A percentile compares a stretch with the other conserved stretches of the same genome.
phyloP scores from a whole-genome alignment of 2,797 vertebrate species.

The Periophthalmus magnuspinnatus region DNA sequence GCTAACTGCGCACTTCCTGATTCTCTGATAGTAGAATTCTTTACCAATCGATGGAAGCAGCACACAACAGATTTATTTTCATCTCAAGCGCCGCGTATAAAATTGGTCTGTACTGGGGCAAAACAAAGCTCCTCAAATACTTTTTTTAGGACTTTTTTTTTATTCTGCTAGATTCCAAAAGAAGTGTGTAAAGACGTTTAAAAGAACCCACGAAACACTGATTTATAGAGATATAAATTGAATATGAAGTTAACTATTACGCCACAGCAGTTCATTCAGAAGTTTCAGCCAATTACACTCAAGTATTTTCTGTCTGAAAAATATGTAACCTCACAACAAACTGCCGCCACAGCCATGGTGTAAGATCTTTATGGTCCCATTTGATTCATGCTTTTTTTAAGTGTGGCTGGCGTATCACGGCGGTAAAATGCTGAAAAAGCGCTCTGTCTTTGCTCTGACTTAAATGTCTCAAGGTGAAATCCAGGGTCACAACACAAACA shows the following conservation, averaged over 20 bases:
- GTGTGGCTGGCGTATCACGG: constrained; percentile 28
- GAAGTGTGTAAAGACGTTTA: background rate
- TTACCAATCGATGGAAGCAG: too few species aligned
- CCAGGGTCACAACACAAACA: constrained; percentile 48
- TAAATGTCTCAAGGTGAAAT: constrained; percentile 55
- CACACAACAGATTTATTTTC: too few species aligned
- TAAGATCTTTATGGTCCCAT: background rate
- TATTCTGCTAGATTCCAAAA: background rate
- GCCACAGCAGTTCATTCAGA: background rate
- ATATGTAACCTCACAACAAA: background rate
- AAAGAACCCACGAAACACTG: too few species aligned
- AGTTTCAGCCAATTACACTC: background rate
- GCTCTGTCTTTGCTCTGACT: constrained; percentile 21
- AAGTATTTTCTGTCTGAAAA: background rate
- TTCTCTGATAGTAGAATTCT: too few species aligned
- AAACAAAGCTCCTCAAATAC: background rate
- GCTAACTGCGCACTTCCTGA: too few species aligned
- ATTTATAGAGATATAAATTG: background rate
- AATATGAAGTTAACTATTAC: background rate
- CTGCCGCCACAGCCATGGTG: constrained; percentile 8
- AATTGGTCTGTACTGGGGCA: too few species aligned
- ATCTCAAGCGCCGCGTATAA: too few species aligned
- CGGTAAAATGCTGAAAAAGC: constrained; percentile 45
- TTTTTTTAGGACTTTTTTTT: too few species aligned
- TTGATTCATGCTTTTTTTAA: constrained; percentile 42